Evolutionary conservation across 2,113 vertebrate species (phyloP).

Genomic region (Potamarius usumacintae): DNA sequence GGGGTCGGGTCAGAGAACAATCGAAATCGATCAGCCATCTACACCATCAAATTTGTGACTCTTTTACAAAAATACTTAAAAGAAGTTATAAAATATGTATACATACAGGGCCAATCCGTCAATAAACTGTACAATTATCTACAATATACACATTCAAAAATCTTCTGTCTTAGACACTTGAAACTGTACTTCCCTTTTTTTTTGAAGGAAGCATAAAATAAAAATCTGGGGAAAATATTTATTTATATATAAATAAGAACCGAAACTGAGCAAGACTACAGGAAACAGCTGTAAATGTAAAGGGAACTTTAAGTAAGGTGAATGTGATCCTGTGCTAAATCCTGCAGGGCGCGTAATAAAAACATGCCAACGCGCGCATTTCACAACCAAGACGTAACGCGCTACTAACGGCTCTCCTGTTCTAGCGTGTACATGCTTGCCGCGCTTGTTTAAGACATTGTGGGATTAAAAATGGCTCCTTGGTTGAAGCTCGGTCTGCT

Average conservation of each 20-base stretch:
- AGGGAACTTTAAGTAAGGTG: conserved; percentile 35
- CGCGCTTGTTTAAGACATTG: conserved; percentile 10
- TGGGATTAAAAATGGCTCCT: background rate
- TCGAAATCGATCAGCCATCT: conserved; percentile 8
- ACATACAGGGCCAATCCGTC: conserved; percentile 55
- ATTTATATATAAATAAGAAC: conserved; percentile 67
- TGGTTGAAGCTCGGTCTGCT: background rate
- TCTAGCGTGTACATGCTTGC: background rate
- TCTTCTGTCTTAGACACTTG: conserved; percentile 54
- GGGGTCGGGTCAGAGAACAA: background rate
- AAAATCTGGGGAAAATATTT: conserved; percentile 43
- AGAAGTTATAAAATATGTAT: conserved; percentile 68
- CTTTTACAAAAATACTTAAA: conserved; percentile 74
- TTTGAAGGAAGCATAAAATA: conserved; percentile 57
- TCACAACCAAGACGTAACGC: conserved; percentile 2
- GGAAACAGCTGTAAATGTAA: conserved; percentile 59
- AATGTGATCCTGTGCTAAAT: background rate
- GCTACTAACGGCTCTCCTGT: background rate
- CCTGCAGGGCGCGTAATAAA: background rate
- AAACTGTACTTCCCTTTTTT: conserved; percentile 15
- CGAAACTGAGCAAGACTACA: conserved; percentile 62
- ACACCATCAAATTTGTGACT: conserved; percentile 43
- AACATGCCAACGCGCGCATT: background rate
- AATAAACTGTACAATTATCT: conserved; percentile 74
- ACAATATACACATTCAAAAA: conserved; percentile 72